Conservation (phyloP, 64 coral and sea anemone species). For the Stylophora pistillata region DNA sequence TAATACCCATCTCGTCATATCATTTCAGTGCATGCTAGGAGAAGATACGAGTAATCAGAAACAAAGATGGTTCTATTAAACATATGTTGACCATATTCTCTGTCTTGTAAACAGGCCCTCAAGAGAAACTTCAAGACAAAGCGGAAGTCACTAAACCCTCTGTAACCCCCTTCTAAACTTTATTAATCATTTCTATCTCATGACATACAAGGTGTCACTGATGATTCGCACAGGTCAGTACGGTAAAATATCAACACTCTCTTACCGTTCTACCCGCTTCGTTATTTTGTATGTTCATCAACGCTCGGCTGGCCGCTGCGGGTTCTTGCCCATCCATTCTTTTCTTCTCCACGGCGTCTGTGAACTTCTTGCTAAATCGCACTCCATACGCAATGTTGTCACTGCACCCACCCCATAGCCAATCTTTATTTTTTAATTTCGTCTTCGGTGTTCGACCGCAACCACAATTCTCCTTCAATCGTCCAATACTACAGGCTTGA, state of each 20-base stretch:
- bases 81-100: background rate
- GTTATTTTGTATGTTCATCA: constrained; percentile 86
- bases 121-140: background rate
- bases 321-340: constrained; percentile 3
- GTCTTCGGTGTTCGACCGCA: constrained; percentile 71
- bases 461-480: constrained; percentile 51
- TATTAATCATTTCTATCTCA: background rate
- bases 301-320: background rate
- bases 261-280: constrained; percentile 80
- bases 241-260: background rate
- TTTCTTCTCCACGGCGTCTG: constrained; percentile 32
- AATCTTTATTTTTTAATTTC: constrained; percentile 65
- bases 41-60: background rate
- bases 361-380: constrained; percentile 73
- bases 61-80: background rate
- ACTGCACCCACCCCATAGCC: constrained; percentile 81
- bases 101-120: background rate
- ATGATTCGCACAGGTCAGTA: background rate
- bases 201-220: background rate
- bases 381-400: constrained; percentile 87
- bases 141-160: background rate
- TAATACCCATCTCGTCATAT: background rate
- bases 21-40: background rate
- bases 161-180: background rate
- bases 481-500: constrained; percentile 75